These are phyloP conservation scores for Elanoides forficatus DNA, from an alignment of 2,113 vertebrate genomes.

Conservation along the genomic window DNA sequence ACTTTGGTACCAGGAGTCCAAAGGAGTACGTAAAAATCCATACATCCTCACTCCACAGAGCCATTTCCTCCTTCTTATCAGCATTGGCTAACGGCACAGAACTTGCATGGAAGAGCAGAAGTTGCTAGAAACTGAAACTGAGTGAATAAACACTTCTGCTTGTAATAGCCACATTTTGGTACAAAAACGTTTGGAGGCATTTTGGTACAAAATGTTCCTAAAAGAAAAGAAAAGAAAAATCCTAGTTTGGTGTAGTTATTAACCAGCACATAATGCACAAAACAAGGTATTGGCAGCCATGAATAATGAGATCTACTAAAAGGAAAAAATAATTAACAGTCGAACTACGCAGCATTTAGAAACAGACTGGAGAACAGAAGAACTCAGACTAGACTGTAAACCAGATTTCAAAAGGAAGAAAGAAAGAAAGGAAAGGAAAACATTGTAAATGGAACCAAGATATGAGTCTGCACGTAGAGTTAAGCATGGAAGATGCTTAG, in stretches of 20 bases:
- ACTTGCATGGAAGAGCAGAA: neutral
- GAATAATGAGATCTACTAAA: neutral
- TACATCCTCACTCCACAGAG: neutral
- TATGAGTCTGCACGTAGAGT: neutral
- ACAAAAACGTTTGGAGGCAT: neutral
- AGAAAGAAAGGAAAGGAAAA: neutral
- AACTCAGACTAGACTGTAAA: neutral
- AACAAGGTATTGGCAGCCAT: neutral
- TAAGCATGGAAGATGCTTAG: neutral
- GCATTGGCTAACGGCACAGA: neutral
- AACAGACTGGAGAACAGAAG: neutral
- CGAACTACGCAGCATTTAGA: neutral
- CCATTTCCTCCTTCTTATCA: neutral
- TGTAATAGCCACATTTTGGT: neutral
- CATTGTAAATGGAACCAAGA: neutral
- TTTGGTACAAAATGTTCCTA: neutral
- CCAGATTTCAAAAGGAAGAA: neutral
- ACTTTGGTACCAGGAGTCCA: neutral
- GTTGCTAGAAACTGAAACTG: neutral
- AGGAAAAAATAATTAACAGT: neutral
- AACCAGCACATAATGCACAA: neutral
- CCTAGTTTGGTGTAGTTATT: neutral
- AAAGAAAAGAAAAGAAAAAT: neutral
- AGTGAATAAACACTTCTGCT: neutral
- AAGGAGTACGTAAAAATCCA: neutral